Conservation (phyloP, 2,113 vertebrate species). For the Mormoops blainvillei region DNA sequence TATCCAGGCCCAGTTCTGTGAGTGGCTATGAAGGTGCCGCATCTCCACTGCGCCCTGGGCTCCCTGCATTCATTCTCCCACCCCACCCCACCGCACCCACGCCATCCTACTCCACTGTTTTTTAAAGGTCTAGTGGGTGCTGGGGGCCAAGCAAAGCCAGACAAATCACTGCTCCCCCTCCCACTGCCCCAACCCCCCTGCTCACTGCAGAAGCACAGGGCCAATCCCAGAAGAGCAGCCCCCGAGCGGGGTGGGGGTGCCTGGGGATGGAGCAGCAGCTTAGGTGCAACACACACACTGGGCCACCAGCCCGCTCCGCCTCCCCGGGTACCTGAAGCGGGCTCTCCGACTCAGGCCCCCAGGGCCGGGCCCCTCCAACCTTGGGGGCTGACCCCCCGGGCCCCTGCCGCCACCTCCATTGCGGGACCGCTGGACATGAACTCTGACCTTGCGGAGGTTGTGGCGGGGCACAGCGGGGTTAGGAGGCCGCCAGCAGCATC, state of each 20-base stretch:
- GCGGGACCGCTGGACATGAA: slow-evolving; percentile 82
- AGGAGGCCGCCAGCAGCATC: slow-evolving; percentile 86
- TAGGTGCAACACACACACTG: background rate
- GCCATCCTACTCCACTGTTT: background rate
- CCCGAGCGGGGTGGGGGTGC: background rate
- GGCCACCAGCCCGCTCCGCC: background rate
- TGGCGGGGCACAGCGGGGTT: slow-evolving; percentile 82
- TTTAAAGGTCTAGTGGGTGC: background rate
- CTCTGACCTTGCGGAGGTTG: slow-evolving; percentile 87
- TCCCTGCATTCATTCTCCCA: background rate
- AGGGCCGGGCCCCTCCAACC: slow-evolving; percentile 69
- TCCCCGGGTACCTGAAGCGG: slow-evolving; percentile 86
- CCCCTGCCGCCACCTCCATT: slow-evolving; percentile 75
- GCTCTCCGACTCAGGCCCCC: slow-evolving; percentile 80
- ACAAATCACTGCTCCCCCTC: background rate
- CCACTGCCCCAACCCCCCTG: slow-evolving; percentile 56
- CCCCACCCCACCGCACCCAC: background rate
- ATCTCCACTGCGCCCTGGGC: background rate
- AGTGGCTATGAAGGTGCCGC: fast-evolving
- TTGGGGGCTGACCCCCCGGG: slow-evolving; percentile 71
- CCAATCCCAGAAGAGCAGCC: slow-evolving; percentile 82
- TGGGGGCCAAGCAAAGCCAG: background rate
- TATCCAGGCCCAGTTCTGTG: background rate
- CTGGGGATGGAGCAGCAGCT: background rate
- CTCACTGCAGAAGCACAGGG: slow-evolving; percentile 81